Evolutionary conservation across 1,140 invertebrate species (phyloP), one percentile per base, ranked within the genome.

Genomic region (Pemphigus obesinymphae): DNA sequence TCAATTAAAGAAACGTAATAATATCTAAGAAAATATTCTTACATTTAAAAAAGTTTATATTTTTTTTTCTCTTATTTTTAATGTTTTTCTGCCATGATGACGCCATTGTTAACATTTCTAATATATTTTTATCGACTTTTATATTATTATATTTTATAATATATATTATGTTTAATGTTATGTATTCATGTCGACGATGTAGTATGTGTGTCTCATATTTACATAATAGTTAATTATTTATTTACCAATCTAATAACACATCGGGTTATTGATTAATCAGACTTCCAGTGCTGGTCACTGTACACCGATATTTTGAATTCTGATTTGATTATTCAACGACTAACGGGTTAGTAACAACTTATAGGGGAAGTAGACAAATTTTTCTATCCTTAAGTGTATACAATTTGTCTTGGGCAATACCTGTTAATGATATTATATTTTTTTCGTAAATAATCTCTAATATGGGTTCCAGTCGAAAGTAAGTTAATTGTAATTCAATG

Each of bases 381-480:
- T 45, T 45, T 13, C 13, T 7, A 6, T 23, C 4, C 5, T 20
- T 7, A n/a, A 53, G 8, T 6, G 48, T 15, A 15, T 23, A n/a
- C 20, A 53, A 53, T 53, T 53, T 53, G 48, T 53, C 20, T 53
- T 53, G 1, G 6, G 23, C 20, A 53, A 53, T 53, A 53, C 3
- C 8, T 1, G 20, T n/a, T 53, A 53, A n/a, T 53, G 20, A n/a
- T 7, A 53, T 20, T 2, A 50, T 50, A 53, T n/a, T 53, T 53
- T 53, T 23, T n/a, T 20, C 1, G n/a, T 70, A 40, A 43, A 70
- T 70, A 34, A 15, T 26, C 15, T 26, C 37, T 37, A 78, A 15
- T 58, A 75, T 75, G 72, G 72, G 72, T 23, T 75, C 53, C n/a
- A 75, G 72, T 34, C 3, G 72, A 34, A 75, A 75, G 72, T 75